Conservation (phyloP, 1,140 invertebrate genomes). For the Drosophila rhopaloa region DNA sequence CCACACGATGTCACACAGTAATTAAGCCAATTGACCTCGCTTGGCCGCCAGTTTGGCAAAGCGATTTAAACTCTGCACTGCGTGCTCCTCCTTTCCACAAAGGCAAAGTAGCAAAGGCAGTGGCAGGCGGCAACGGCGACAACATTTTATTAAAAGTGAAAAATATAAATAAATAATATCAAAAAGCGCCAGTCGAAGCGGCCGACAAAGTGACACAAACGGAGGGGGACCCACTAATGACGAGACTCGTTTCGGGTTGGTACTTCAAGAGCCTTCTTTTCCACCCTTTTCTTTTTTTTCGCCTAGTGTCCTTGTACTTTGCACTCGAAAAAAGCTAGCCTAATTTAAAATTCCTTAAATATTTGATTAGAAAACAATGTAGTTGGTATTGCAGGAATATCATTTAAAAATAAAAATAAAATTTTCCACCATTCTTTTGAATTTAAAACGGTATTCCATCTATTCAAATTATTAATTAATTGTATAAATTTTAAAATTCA, state of each 20-base stretch:
- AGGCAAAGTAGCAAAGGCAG: conserved; percentile 10
- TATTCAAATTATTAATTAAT: no score
- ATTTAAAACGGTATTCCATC: no score
- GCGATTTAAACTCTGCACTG: conserved; percentile 20
- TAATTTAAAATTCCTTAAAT: background rate
- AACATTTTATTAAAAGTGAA: conserved; percentile 70
- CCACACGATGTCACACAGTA: conserved; percentile 70
- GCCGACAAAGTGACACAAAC: conserved; percentile 59
- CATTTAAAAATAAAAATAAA: no score
- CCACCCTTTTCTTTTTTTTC: conserved; percentile 6
- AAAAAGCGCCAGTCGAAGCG: conserved; percentile 39
- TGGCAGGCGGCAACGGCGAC: conserved; percentile 20
- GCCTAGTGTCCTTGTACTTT: conserved; percentile 39
- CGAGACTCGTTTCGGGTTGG: conserved; percentile 47
- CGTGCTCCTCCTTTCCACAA: conserved; percentile 7
- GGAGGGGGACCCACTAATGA: conserved; percentile 60
- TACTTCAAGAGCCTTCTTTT: conserved; percentile 37
- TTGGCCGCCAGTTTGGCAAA: conserved; percentile 51
- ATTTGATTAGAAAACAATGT: no score
- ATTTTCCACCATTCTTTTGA: no score
- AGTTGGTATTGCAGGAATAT: no score
- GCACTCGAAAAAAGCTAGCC: conserved; percentile 8
- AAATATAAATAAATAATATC: conserved; percentile 70
- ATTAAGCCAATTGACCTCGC: conserved; percentile 82
- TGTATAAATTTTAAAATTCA: no score